Evolutionary conservation across 2,888 invertebrate species (phyloP).

Genomic region (Cephus pulcher): DNA sequence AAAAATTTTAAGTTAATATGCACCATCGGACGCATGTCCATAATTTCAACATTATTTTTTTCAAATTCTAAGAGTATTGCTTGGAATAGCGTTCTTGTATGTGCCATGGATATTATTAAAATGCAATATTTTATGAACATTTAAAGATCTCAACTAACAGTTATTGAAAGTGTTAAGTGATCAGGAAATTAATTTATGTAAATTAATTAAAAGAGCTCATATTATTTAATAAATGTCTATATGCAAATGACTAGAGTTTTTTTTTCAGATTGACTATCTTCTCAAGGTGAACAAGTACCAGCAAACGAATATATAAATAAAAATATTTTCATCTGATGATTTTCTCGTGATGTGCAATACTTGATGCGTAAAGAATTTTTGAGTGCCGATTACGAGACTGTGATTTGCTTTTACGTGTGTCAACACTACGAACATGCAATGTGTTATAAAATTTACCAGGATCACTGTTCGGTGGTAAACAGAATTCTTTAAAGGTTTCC

Average conservation of each 20-base stretch:
- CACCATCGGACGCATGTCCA: background rate
- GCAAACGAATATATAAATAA: background rate
- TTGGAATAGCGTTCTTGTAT: too few relatives aligned
- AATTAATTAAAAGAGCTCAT: background rate
- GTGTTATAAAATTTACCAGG: conserved; percentile 60
- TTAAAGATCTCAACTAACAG: too few relatives aligned
- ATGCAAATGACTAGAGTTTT: background rate
- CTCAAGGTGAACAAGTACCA: background rate
- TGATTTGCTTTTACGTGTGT: background rate
- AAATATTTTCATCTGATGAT: background rate
- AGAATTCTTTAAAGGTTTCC: conserved; percentile 94
- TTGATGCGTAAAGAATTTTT: background rate
- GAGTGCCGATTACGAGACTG: background rate
- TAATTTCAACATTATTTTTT: background rate
- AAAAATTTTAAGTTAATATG: too few relatives aligned
- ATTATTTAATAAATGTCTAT: background rate
- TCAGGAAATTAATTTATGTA: background rate
- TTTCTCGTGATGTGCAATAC: background rate
- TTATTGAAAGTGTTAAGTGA: background rate
- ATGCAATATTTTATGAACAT: too few relatives aligned
- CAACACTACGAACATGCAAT: background rate
- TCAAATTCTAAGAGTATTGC: background rate
- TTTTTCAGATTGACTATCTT: background rate
- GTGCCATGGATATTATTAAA: too few relatives aligned
- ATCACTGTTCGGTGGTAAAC: conserved; percentile 71